Conservation (phyloP, 1,140 invertebrate genomes). For the Drosophila paulistorum region DNA sequence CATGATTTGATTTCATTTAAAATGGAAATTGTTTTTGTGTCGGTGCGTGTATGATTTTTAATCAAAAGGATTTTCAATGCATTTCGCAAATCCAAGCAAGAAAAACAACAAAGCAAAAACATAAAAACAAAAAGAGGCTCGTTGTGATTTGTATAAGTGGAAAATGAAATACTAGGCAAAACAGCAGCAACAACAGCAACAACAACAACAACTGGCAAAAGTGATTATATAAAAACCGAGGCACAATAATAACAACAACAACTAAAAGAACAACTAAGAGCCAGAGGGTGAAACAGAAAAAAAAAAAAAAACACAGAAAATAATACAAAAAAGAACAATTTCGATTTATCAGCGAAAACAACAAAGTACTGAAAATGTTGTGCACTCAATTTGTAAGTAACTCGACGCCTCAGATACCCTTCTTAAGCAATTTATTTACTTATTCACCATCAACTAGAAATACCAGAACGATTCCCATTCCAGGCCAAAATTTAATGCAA, state of each 20-base stretch:
- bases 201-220: conserved; percentile 38
- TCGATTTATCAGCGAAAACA: conserved; percentile 71
- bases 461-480: too few species aligned
- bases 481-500: too few species aligned
- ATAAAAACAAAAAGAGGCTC: conserved; percentile 44
- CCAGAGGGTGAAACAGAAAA: conserved; percentile 32
- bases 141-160: conserved; percentile 40
- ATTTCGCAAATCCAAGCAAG: conserved; percentile 24
- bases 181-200: conserved; percentile 1
- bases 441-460: too few species aligned
- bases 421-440: background rate
- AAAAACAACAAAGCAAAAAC: background rate
- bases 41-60: background rate
- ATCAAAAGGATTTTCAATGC: conserved; percentile 13
- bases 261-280: conserved; percentile 4
- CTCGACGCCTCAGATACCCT: background rate
- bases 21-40: background rate
- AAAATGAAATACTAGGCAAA: conserved; percentile 53
- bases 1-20: conserved; percentile 1
- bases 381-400: background rate
- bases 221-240: conserved; percentile 63
- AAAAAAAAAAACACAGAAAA: conserved; percentile 36
- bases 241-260: conserved; percentile 41
- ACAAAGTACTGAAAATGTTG: conserved; percentile 21
- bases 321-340: conserved; percentile 70